Percentiles rank a stretch among this genome's conserved stretches.
Evolutionary conservation across 2,888 invertebrate genomes (phyloP).

Genomic region (Leptinotarsa rubiginosa): DNA sequence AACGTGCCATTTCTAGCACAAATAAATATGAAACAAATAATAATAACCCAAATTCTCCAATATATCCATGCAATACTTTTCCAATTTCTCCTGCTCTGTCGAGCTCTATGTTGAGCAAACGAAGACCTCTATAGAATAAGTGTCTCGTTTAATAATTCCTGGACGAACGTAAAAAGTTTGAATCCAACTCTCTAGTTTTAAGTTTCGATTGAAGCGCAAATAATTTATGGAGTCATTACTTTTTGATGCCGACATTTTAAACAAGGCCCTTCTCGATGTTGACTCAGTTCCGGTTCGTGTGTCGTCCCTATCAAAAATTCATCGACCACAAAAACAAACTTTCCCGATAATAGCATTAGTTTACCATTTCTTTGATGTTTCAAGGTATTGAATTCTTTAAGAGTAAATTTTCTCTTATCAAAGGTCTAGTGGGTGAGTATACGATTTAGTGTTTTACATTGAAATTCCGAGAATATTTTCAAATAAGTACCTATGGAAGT

Average conservation of each 20-base stretch:
- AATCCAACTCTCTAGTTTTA: slow-evolving; percentile 52
- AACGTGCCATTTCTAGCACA: too few species aligned
- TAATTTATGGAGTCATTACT: slow-evolving; percentile 59
- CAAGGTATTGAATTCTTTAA: slow-evolving; percentile 51
- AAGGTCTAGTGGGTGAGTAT: slow-evolving; percentile 16
- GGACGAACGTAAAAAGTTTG: slow-evolving; percentile 56
- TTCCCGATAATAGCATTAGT: slow-evolving; percentile 50
- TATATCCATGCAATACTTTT: background rate
- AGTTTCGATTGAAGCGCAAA: slow-evolving; percentile 61
- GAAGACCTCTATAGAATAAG: background rate
- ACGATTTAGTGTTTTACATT: slow-evolving; percentile 7
- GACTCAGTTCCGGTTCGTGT: slow-evolving; percentile 59
- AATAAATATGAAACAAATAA: background rate
- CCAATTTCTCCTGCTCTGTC: background rate
- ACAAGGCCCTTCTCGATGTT: slow-evolving; percentile 52
- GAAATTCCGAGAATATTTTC: background rate
- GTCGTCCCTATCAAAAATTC: slow-evolving; percentile 60
- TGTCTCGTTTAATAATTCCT: slow-evolving; percentile 55
- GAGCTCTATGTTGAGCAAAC: background rate
- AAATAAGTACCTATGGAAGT: too few species aligned
- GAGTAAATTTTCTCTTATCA: slow-evolving; percentile 49
- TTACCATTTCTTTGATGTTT: slow-evolving; percentile 52
- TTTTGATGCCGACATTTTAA: slow-evolving; percentile 61
- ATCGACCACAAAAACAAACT: slow-evolving; percentile 57
- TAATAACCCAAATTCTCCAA: background rate